phyloP scores from a whole-genome alignment of 2,888 invertebrate genomes.

The Microctonus brassicae region DNA sequence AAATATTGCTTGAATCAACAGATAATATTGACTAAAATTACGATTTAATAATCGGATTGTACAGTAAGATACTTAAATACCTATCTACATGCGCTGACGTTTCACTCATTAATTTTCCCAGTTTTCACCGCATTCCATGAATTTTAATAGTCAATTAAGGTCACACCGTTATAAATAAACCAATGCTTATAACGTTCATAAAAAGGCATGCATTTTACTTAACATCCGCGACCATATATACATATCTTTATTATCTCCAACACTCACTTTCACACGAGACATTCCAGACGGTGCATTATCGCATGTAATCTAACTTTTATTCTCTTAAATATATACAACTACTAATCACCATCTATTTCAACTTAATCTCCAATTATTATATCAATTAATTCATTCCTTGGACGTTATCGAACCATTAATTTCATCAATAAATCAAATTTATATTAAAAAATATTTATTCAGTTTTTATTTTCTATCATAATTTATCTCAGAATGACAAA shows the following conservation, averaged over 20 bases:
- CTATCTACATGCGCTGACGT: constrained; percentile 2
- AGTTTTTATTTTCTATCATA: neutral
- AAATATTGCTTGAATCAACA: neutral
- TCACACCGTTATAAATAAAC: neutral
- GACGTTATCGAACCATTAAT: neutral
- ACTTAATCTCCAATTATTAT: neutral
- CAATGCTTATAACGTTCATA: neutral
- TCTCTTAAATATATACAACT: neutral
- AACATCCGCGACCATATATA: neutral
- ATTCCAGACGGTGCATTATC: neutral
- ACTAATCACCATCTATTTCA: neutral
- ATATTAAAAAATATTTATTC: too few species aligned
- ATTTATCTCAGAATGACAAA: neutral
- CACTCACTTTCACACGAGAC: constrained; percentile 17
- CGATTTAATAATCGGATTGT: constrained; percentile 33
- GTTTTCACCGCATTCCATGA: constrained; percentile 40
- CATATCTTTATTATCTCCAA: neutral
- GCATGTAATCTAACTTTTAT: neutral
- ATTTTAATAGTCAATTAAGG: constrained; percentile 29
- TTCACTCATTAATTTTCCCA: constrained; percentile 32
- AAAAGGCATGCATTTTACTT: neutral
- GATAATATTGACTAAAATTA: constrained; percentile 15
- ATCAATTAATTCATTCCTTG: neutral
- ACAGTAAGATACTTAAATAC: constrained; percentile 25
- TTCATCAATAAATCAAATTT: neutral